Base-by-base conservation (phyloP, 2,113 vertebrate species). In the Damaliscus lunatus region DNA sequence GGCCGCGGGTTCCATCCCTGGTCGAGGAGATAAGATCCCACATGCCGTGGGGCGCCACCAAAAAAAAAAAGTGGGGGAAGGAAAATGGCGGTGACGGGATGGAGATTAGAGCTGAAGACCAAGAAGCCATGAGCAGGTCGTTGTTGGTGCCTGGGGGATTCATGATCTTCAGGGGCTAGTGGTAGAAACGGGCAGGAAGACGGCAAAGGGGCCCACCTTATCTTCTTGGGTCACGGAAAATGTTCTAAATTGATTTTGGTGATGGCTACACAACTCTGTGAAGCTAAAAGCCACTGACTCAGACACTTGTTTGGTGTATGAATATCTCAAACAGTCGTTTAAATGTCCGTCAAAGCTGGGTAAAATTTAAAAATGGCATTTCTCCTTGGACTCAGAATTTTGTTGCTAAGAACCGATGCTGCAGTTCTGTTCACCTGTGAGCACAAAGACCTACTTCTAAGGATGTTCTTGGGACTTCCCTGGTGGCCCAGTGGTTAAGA, bases 171-270 rank as follows among this genome's bases (percentile, higher is more conserved):
- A 15, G 60, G 5, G 10, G 9, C 71, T 29, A 59, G 40, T 1
- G 1, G 12, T 31, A 11, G 25, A 21, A 11, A 29, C 7, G 0
- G 3, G 36, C 23, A 8, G 17, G 43, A 2, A 1, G 43, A 46
- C 1, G 0, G 12, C 60, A 21, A 36, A 52, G 48, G 40, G 40
- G 17, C 0, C 7, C 6, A 6, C 7, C 3, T 5, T 57, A 33
- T 15, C 57, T 27, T 67, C 53, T 29, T 4, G 19, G 7, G 74
- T 48, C 29, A 33, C 78, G 31, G 55, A 52, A 31, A 57, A 52
- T 15, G 19, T 40, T 52, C 81, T n/a, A 33, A 62, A 33, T 16
- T 17, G 55, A 40, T 7, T 3, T 2, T 7, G 21, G 11, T 1
- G 33, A 50, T 2, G 17, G 50, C 14, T 5, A 7, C 52, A 36